A percentile compares a stretch with the other conserved stretches of the same genome.
Conservation (phyloP, 2,888 invertebrate genomes). For the Agrenia bidenticulata region DNA sequence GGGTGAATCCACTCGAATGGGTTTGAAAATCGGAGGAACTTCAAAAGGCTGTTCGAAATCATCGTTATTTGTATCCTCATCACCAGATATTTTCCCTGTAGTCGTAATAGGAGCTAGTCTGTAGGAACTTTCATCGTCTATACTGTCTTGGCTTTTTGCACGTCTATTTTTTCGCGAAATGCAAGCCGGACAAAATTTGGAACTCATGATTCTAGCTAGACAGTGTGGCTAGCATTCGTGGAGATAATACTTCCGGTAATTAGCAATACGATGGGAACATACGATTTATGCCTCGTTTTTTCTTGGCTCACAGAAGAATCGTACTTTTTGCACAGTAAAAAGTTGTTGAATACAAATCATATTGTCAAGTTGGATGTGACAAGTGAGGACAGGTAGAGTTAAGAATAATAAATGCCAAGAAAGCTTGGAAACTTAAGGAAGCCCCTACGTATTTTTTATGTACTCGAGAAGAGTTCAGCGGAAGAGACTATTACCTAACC, state of each 20-base stretch:
- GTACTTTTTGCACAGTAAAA: slow-evolving; percentile 1
- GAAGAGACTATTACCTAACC: too few relatives aligned
- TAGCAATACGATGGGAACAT: not conserved
- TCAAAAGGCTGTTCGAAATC: slow-evolving; percentile 38
- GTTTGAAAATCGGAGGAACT: slow-evolving; percentile 49
- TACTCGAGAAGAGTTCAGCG: too few relatives aligned
- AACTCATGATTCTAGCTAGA: slow-evolving; percentile 24
- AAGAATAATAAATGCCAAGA: too few relatives aligned
- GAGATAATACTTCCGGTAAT: slow-evolving; percentile 8
- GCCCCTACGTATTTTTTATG: too few relatives aligned
- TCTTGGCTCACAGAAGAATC: not conserved
- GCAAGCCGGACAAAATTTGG: slow-evolving; percentile 37
- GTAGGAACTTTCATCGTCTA: not conserved
- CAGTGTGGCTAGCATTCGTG: not conserved
- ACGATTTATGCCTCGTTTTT: not conserved
- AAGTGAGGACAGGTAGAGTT: too few relatives aligned
- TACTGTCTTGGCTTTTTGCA: slow-evolving; percentile 27
- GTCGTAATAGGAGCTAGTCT: not conserved
- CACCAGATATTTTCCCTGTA: slow-evolving; percentile 23
- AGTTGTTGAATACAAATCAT: not conserved
- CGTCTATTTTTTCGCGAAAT: slow-evolving; percentile 21
- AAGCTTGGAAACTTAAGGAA: too few relatives aligned
- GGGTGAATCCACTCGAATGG: slow-evolving; percentile 50
- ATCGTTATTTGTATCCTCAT: slow-evolving; percentile 38
- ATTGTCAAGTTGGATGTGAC: too few relatives aligned